phyloP scores from a whole-genome alignment of 2,113 vertebrate genomes.

The Smithornis capensis region DNA sequence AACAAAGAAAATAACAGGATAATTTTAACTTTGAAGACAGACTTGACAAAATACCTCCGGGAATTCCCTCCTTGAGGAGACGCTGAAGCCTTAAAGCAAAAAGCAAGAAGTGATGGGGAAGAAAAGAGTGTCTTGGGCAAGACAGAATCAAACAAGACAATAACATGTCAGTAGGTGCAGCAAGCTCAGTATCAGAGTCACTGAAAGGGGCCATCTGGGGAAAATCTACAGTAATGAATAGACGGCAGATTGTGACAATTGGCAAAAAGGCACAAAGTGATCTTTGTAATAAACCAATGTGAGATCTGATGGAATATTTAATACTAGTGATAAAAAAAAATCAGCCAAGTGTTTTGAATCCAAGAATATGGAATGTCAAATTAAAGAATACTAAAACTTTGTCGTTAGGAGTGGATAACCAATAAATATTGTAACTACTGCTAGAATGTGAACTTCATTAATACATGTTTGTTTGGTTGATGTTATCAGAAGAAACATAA shows the following conservation, averaged over 20 bases:
- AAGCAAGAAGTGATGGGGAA: neutral
- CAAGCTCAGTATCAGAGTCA: neutral
- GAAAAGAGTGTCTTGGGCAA: neutral
- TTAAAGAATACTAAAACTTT: neutral
- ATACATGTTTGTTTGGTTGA: neutral
- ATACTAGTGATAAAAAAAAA: neutral
- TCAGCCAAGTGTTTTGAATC: neutral
- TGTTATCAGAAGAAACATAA: neutral
- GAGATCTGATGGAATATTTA: neutral
- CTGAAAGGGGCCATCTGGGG: neutral
- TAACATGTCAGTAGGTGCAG: neutral
- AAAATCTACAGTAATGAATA: neutral
- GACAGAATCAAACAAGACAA: neutral
- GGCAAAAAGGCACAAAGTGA: neutral
- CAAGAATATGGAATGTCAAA: neutral
- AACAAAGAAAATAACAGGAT: neutral
- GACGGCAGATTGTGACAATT: neutral
- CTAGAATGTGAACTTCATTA: neutral
- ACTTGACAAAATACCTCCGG: neutral
- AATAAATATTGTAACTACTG: neutral
- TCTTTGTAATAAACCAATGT: neutral
- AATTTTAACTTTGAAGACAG: neutral
- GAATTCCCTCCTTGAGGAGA: neutral
- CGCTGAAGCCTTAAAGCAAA: neutral
- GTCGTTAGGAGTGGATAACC: neutral